These are phyloP conservation scores for Phalangium opilio DNA, from an alignment of 2,888 invertebrate species.

Conservation along the genomic window DNA sequence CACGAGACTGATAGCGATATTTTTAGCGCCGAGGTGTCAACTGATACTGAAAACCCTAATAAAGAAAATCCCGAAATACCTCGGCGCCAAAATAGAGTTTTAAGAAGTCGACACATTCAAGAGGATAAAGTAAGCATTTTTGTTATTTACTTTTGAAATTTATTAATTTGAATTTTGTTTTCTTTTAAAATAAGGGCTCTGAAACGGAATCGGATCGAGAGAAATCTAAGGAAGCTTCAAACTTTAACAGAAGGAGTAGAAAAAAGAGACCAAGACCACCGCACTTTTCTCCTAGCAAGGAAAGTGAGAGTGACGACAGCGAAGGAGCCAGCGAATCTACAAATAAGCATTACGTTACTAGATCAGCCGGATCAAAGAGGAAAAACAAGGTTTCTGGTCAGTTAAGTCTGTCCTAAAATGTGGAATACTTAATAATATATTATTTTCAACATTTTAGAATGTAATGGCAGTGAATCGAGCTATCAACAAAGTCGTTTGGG, in stretches of 20 bases:
- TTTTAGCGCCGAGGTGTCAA: neutral
- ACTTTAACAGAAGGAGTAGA: constrained; percentile 9
- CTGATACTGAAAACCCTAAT: neutral
- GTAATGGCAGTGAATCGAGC: too few relatives aligned
- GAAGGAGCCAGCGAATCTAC: neutral
- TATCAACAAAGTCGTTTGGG: neutral
- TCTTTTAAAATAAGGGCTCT: neutral
- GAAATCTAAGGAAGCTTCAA: constrained; percentile 5
- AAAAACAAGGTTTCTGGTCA: constrained; percentile 4
- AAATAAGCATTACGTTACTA: neutral
- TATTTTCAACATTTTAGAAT: too few relatives aligned
- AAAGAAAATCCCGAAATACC: neutral
- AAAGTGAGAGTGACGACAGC: constrained; percentile 12
- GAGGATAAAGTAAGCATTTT: neutral
- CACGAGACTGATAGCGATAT: neutral
- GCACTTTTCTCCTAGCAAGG: constrained; percentile 10
- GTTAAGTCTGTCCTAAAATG: neutral
- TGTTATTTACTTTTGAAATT: neutral
- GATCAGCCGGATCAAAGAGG: neutral
- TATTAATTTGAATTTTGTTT: too few relatives aligned
- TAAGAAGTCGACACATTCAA: neutral
- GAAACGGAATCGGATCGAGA: constrained; percentile 11
- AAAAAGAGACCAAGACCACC: constrained; percentile 1
- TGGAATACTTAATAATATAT: constrained; percentile 3
- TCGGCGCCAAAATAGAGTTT: neutral